phyloP scores from a whole-genome alignment of 2,888 invertebrate species.

The Calameuta pallipes region DNA sequence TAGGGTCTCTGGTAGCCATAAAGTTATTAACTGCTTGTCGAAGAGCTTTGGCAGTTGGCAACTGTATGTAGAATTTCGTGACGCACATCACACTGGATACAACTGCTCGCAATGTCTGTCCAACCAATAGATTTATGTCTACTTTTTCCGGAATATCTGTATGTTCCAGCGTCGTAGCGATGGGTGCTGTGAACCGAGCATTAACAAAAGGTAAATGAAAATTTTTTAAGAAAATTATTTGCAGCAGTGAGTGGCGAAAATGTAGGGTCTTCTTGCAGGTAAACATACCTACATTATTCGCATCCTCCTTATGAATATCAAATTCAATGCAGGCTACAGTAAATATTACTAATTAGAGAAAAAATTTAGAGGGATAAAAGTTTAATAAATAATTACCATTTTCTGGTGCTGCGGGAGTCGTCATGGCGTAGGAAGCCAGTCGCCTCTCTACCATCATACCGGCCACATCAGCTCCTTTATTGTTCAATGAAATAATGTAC shows the following conservation, averaged over 20 bases:
- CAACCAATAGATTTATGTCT: constrained; percentile 63
- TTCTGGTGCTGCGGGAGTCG: not conserved
- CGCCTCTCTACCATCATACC: constrained; percentile 68
- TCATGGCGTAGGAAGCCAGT: constrained; percentile 61
- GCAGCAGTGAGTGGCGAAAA: not conserved
- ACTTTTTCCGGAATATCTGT: constrained; percentile 36
- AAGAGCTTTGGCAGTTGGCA: constrained; percentile 59
- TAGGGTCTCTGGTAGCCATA: constrained; percentile 46
- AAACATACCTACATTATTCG: constrained; percentile 26
- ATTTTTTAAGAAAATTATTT: not conserved
- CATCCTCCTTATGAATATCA: constrained; percentile 14
- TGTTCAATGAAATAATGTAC: constrained; percentile 69
- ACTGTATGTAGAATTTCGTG: constrained; percentile 65
- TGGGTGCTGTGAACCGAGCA: not conserved
- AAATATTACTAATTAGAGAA: constrained; percentile 11
- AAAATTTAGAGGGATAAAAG: not conserved
- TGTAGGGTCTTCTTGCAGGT: not conserved
- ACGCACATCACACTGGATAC: constrained; percentile 64
- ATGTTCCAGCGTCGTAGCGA: not conserved
- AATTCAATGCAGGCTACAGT: constrained; percentile 1
- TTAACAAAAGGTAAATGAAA: not conserved
- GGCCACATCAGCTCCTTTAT: constrained; percentile 67
- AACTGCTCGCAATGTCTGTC: constrained; percentile 65
- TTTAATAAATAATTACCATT: constrained; percentile 1
- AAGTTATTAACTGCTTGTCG: constrained; percentile 47